These are phyloP conservation scores for Paradisaea rubra DNA, from an alignment of 2,113 vertebrate genomes.

Conservation along the genomic window DNA sequence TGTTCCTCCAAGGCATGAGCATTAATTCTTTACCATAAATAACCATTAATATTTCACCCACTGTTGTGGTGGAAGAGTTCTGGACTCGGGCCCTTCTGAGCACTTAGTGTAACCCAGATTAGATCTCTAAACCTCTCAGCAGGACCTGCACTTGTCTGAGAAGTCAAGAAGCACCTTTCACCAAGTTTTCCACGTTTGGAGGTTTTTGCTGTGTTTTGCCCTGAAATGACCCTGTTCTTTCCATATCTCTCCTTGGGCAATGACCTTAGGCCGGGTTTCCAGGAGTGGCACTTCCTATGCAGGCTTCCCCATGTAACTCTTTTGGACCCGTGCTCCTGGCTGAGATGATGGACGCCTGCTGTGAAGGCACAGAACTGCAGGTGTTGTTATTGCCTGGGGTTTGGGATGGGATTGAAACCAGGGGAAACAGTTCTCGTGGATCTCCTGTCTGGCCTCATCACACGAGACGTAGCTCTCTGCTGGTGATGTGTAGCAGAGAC, in stretches of 20 bases:
- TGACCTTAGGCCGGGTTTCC: background rate
- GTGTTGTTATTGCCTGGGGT: background rate
- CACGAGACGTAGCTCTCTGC: accelerated
- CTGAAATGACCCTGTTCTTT: background rate
- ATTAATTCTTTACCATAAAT: background rate
- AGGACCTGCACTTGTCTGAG: background rate
- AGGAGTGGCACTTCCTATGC: background rate
- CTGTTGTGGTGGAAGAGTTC: background rate
- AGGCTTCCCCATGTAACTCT: background rate
- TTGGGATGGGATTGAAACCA: background rate
- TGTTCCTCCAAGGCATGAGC: background rate
- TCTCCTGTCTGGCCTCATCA: background rate
- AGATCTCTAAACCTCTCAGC: accelerated
- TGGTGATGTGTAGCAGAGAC: accelerated
- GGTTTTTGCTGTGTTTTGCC: background rate
- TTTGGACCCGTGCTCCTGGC: background rate
- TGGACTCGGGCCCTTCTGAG: background rate
- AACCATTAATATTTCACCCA: background rate
- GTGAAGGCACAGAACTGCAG: background rate
- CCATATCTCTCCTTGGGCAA: background rate
- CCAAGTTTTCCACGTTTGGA: background rate
- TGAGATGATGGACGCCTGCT: accelerated
- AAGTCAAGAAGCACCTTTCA: background rate
- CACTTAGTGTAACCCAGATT: background rate
- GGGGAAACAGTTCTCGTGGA: accelerated